These are phyloP conservation scores for Ernsta delagoae DNA, from an alignment of 2,888 invertebrate genomes.

Conservation along the genomic window DNA sequence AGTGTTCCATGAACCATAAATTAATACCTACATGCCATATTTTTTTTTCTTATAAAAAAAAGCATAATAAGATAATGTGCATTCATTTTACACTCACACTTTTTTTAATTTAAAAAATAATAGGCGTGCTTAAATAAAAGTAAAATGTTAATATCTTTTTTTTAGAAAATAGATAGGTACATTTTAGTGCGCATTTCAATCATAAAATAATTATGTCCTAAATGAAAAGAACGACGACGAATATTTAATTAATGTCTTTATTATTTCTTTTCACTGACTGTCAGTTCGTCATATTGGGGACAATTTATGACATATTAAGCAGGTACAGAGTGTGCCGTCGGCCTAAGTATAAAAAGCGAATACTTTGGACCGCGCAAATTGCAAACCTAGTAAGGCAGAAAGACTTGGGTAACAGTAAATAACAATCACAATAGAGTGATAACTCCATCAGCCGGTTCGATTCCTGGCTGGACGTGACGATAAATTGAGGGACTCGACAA, in stretches of 20 bases:
- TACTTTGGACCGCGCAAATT: conserved; percentile 44
- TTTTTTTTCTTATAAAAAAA: too few species aligned
- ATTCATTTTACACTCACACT: too few species aligned
- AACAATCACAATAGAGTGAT: conserved; percentile 52
- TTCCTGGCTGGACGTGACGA: conserved; percentile 40
- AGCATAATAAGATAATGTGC: too few species aligned
- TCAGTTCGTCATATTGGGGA: conserved; percentile 7
- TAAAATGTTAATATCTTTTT: too few species aligned
- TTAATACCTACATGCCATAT: too few species aligned
- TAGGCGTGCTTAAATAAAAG: too few species aligned
- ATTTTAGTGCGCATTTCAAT: too few species aligned
- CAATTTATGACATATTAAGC: background rate
- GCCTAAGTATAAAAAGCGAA: conserved; percentile 21
- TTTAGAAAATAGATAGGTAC: too few species aligned
- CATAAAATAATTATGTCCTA: too few species aligned
- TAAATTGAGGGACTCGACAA: conserved; percentile 40
- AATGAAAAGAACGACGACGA: too few species aligned
- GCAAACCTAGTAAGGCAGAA: conserved; percentile 37
- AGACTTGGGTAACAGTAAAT: conserved; percentile 42
- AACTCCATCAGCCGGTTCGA: conserved; percentile 49
- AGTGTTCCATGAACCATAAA: too few species aligned
- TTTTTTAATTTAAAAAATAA: too few species aligned
- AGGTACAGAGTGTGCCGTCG: background rate
- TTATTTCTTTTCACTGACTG: conserved; percentile 2
- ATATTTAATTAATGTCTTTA: background rate